These are phyloP conservation scores for Lithobates pipiens DNA, from an alignment of 2,797 vertebrate species.

Conservation along the genomic window DNA sequence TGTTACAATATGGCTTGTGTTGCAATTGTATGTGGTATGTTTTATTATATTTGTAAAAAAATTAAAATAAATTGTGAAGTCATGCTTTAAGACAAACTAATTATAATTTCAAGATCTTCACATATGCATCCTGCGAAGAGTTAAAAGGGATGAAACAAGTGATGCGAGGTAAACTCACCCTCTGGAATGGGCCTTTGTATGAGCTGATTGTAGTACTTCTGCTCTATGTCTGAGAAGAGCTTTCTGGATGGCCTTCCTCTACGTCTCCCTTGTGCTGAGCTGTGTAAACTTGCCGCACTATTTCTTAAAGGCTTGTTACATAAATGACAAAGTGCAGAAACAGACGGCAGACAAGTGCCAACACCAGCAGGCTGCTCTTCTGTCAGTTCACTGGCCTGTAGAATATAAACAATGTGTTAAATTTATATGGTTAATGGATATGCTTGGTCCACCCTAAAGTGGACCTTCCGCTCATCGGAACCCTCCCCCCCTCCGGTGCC, in stretches of 20 bases:
- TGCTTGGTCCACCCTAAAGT: no score
- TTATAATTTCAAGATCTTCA: no score
- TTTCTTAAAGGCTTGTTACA: conserved; percentile 61
- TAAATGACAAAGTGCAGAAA: conserved; percentile 67
- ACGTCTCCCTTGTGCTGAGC: conserved; percentile 80
- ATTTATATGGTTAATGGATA: no score
- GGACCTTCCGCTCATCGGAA: no score
- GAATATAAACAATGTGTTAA: background rate
- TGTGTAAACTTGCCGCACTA: conserved; percentile 46
- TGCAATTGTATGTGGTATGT: no score
- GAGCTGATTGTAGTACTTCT: conserved; percentile 90
- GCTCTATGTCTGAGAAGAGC: conserved; percentile 90
- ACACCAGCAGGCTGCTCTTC: conserved; percentile 62
- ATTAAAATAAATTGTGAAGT: no score
- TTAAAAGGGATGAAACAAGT: background rate
- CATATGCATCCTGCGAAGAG: no score
- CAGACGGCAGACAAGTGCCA: conserved; percentile 65
- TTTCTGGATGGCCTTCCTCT: conserved; percentile 90
- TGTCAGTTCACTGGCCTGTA: conserved; percentile 20
- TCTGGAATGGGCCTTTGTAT: conserved; percentile 89
- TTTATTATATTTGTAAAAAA: no score
- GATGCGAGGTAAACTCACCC: conserved; percentile 74
- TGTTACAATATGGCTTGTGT: no score
- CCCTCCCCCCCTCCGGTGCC: no score
- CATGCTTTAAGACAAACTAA: no score